Percentiles rank a stretch among this genome's conserved stretches.
phyloP scores from a whole-genome alignment of 2,888 invertebrate genomes.

The Tetheella fluctuosa region DNA sequence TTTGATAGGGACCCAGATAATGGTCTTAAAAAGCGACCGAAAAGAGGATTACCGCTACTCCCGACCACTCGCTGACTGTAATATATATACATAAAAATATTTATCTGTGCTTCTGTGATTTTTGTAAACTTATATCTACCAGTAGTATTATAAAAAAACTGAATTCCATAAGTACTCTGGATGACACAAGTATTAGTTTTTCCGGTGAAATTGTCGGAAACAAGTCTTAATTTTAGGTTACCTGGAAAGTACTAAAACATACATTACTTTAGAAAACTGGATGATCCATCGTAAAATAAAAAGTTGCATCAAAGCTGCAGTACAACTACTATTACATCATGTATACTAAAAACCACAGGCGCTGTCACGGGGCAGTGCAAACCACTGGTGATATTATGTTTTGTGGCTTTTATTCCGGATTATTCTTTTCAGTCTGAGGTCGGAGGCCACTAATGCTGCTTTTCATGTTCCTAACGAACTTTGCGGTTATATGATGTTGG shows the following conservation, averaged over 20 bases:
- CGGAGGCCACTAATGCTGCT: slow-evolving; percentile 53
- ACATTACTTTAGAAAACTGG: background rate
- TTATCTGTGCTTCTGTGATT: background rate
- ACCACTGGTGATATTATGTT: slow-evolving; percentile 37
- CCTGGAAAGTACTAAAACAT: background rate
- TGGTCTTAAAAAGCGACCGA: slow-evolving; percentile 50
- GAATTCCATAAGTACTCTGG: no score
- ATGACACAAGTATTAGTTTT: no score
- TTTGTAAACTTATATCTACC: no score
- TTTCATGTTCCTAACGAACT: slow-evolving; percentile 55
- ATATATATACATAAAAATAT: slow-evolving; percentile 13
- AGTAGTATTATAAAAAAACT: no score
- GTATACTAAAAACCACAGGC: slow-evolving; percentile 1
- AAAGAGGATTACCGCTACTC: slow-evolving; percentile 42
- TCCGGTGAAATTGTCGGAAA: no score
- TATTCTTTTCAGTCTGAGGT: slow-evolving; percentile 48
- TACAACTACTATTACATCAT: background rate
- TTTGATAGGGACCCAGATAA: slow-evolving; percentile 48
- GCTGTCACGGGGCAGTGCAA: background rate
- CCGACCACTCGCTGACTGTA: slow-evolving; percentile 16
- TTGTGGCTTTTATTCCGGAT: slow-evolving; percentile 48
- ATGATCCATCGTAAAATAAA: background rate
- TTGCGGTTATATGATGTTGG: slow-evolving; percentile 19
- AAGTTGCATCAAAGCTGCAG: background rate
- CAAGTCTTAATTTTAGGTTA: no score